Conservation (phyloP, 2,888 invertebrate genomes). For the Agonopterix heracliana region DNA sequence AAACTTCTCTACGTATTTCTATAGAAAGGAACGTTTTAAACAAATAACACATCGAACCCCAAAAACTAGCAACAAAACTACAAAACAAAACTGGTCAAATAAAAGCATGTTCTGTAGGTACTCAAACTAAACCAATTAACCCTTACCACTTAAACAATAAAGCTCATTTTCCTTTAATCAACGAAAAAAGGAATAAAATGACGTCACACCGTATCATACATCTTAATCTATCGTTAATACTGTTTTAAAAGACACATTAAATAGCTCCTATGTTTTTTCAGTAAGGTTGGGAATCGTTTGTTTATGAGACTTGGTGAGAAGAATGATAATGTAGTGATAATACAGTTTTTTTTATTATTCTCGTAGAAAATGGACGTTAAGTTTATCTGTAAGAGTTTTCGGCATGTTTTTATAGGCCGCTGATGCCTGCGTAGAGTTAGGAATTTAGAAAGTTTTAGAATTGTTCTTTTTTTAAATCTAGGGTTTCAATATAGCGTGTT, state of each 20-base stretch:
- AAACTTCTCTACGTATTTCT: too few relatives aligned
- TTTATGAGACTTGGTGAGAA: too few relatives aligned
- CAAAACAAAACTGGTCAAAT: neutral
- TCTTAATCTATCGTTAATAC: slow-evolving; percentile 37
- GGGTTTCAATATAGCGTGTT: too few relatives aligned
- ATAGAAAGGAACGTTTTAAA: neutral
- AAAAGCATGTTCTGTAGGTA: neutral
- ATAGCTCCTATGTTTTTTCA: too few relatives aligned
- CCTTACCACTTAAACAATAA: too few relatives aligned
- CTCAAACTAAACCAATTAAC: too few relatives aligned
- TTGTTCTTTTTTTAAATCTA: too few relatives aligned
- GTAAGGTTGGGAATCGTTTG: too few relatives aligned
- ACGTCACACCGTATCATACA: slow-evolving; percentile 36
- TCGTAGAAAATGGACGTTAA: slow-evolving; percentile 29
- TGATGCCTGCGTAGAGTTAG: neutral
- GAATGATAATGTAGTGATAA: neutral
- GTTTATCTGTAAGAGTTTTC: slow-evolving; percentile 29
- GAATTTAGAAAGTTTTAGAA: neutral
- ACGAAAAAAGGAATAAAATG: slow-evolving; percentile 8
- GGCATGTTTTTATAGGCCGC: slow-evolving; percentile 23
- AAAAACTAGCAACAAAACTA: neutral
- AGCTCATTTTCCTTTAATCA: too few relatives aligned
- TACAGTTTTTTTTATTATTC: slow-evolving; percentile 26
- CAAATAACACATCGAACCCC: neutral
- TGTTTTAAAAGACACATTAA: slow-evolving; percentile 4